Conservation (phyloP, 2,888 invertebrate species). For the Macaria notata region DNA sequence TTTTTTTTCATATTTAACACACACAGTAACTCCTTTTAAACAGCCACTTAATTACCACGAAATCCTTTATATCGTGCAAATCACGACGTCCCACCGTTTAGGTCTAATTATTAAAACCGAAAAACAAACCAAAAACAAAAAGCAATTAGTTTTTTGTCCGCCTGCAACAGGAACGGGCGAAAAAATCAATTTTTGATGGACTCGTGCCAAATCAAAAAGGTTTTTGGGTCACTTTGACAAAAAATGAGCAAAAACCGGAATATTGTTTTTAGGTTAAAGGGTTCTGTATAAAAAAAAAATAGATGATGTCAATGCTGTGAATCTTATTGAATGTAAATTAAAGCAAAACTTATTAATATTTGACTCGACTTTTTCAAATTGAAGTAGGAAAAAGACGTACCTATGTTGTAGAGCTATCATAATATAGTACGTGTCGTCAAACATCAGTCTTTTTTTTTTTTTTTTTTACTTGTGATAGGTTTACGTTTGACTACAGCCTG, state of each 20-base stretch:
- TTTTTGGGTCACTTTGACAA: slow-evolving; percentile 28
- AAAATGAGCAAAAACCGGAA: slow-evolving; percentile 23
- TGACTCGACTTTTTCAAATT: too few species aligned
- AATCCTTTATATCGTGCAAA: slow-evolving; percentile 43
- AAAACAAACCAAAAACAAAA: slow-evolving; percentile 45
- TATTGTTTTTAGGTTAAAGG: slow-evolving; percentile 6
- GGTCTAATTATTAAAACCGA: slow-evolving; percentile 63
- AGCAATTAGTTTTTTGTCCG: slow-evolving; percentile 65
- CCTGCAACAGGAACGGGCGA: slow-evolving; percentile 50
- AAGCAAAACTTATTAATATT: too few species aligned
- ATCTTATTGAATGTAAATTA: neutral
- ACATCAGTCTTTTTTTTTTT: too few species aligned
- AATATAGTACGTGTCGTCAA: too few species aligned
- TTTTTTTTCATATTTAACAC: too few species aligned
- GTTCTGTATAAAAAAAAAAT: slow-evolving; percentile 16
- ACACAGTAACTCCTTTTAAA: too few species aligned
- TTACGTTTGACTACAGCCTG: too few species aligned
- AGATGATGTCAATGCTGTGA: neutral
- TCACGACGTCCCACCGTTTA: slow-evolving; percentile 50
- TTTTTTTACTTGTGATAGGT: too few species aligned
- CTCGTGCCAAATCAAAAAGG: slow-evolving; percentile 57
- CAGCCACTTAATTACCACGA: slow-evolving; percentile 44
- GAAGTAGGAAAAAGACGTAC: too few species aligned
- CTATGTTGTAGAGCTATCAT: too few species aligned
- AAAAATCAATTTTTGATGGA: slow-evolving; percentile 68